phyloP scores from a whole-genome alignment of 92 coral and sea anemone genomes.

The Parazoanthus darwini region DNA sequence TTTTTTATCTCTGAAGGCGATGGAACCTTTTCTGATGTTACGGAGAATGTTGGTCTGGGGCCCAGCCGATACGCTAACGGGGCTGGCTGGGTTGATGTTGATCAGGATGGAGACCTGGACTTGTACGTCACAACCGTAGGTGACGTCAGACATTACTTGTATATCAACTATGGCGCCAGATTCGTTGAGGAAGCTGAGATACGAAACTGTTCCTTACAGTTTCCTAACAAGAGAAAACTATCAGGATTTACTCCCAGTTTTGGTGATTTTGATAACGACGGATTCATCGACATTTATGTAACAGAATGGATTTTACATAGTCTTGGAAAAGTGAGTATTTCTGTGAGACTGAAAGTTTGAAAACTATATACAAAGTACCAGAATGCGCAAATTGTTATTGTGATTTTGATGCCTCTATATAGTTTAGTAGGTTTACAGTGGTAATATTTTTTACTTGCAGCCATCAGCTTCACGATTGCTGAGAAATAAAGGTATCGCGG shows the following conservation, averaged over 20 bases:
- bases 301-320: slow-evolving; percentile 90
- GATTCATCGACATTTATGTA: slow-evolving; percentile 87
- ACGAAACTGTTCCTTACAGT: slow-evolving; percentile 85
- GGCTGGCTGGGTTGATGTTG: slow-evolving; percentile 97
- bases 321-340: slow-evolving; percentile 74
- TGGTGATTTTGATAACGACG: slow-evolving; percentile 92
- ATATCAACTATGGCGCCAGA: slow-evolving; percentile 77
- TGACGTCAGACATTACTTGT: slow-evolving; percentile 81
- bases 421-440: neutral
- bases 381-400: too few relatives aligned
- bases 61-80: slow-evolving; percentile 89
- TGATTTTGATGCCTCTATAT: neutral
- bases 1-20: slow-evolving; percentile 56
- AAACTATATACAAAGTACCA: neutral
- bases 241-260: slow-evolving; percentile 94
- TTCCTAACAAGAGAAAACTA: slow-evolving; percentile 76
- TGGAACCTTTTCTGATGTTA: slow-evolving; percentile 88
- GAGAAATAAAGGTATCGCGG: slow-evolving; percentile 70
- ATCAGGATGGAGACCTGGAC: slow-evolving; percentile 95
- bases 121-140: slow-evolving; percentile 93
- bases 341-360: neutral
- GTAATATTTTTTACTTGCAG: slow-evolving; percentile 42
- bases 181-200: slow-evolving; percentile 81
- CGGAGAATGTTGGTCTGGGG: slow-evolving; percentile 73
- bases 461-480: slow-evolving; percentile 90